Percentiles rank a stretch among this genome's conserved stretches.
phyloP scores from a whole-genome alignment of 1,140 invertebrate genomes.

The Saccostrea cuccullata region DNA sequence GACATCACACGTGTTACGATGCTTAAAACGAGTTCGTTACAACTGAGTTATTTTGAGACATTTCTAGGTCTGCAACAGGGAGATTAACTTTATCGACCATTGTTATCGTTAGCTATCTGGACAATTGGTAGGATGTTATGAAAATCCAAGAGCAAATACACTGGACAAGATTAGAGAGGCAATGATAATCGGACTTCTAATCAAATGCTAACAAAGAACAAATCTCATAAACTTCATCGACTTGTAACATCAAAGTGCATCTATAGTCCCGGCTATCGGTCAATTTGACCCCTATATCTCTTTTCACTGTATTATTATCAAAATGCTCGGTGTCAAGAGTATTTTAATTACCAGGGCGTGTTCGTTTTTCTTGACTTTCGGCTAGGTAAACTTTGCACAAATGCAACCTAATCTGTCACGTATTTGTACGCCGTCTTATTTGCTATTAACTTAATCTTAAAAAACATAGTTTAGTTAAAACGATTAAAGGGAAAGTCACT shows the following conservation, averaged over 20 bases:
- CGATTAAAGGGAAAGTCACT: too few species aligned
- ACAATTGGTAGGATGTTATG: slow-evolving; percentile 35
- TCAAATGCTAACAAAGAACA: slow-evolving; percentile 12
- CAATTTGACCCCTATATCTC: not conserved
- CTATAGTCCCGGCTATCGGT: not conserved
- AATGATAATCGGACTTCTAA: slow-evolving; percentile 21
- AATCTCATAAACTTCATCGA: slow-evolving; percentile 22
- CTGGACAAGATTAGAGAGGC: slow-evolving; percentile 12
- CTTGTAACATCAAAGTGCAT: slow-evolving; percentile 23
- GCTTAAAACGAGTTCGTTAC: not conserved
- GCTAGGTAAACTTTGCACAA: slow-evolving; percentile 8
- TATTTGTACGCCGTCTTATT: not conserved
- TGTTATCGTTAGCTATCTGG: slow-evolving; percentile 16
- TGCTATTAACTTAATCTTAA: not conserved
- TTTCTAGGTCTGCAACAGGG: slow-evolving; percentile 16
- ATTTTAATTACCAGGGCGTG: slow-evolving; percentile 12
- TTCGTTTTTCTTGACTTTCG: not conserved
- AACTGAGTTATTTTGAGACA: slow-evolving; percentile 29
- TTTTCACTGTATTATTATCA: not conserved
- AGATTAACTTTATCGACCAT: slow-evolving; percentile 30
- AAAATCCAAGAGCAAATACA: slow-evolving; percentile 29
- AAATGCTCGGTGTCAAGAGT: not conserved
- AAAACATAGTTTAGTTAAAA: not conserved
- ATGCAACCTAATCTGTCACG: not conserved
- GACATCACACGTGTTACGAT: not conserved